These are phyloP conservation scores for Botia kubotai DNA, from an alignment of 2,797 vertebrate species.

Conservation along the genomic window DNA sequence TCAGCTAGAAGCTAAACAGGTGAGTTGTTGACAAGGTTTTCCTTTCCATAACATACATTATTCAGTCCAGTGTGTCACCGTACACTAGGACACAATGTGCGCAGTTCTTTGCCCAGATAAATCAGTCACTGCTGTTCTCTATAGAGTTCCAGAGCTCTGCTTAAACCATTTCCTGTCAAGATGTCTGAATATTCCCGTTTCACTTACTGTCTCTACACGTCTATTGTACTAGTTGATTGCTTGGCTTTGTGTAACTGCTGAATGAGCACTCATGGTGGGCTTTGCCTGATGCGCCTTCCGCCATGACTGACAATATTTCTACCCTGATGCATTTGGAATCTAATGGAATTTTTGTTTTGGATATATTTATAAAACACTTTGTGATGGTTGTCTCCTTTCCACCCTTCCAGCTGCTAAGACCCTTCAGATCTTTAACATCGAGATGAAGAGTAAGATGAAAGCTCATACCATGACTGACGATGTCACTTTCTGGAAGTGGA, in stretches of 20 bases:
- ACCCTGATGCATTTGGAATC: conserved; percentile 61
- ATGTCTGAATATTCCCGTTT: conserved; percentile 10
- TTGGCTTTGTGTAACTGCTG: conserved; percentile 38
- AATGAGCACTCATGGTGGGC: conserved; percentile 68
- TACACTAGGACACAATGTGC: neutral
- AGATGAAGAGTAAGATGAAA: conserved; percentile 99
- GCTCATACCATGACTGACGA: conserved; percentile 99
- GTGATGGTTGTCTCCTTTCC: conserved; percentile 1
- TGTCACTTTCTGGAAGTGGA: conserved; percentile 99
- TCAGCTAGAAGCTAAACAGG: conserved; percentile 30
- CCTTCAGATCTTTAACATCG: conserved; percentile 99
- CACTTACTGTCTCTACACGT: conserved; percentile 22
- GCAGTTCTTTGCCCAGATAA: no score
- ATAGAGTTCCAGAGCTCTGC: neutral
- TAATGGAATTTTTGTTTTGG: conserved; percentile 52
- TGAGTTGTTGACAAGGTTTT: conserved; percentile 23
- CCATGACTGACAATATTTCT: conserved; percentile 68
- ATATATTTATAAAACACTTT: conserved; percentile 10
- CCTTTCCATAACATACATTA: conserved; percentile 18
- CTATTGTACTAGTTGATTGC: conserved; percentile 13
- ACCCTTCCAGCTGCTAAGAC: conserved; percentile 89
- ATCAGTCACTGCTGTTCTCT: conserved; percentile 13
- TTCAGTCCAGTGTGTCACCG: neutral
- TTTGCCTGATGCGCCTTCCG: conserved; percentile 67
- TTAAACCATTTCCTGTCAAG: conserved; percentile 32